phyloP scores from a whole-genome alignment of 1,140 invertebrate species.

The Diploscapter pachys region DNA sequence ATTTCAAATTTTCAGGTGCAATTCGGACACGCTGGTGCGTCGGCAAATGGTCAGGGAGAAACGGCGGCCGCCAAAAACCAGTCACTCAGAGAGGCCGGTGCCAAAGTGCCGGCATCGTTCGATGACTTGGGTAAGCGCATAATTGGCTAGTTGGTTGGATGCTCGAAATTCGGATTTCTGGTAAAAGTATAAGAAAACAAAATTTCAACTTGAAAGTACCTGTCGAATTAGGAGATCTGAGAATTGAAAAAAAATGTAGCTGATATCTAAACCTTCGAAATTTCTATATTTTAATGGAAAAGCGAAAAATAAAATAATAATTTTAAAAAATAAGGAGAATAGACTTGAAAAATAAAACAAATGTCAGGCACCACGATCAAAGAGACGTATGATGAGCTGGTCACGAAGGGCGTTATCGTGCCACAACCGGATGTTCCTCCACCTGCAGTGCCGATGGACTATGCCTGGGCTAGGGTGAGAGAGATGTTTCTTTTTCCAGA shows the following conservation, averaged over 20 bases:
- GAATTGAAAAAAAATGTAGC: too few species aligned
- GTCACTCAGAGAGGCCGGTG: constrained; percentile 77
- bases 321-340: too few species aligned
- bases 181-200: neutral
- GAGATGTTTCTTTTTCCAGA: constrained; percentile 26
- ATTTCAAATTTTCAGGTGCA: constrained; percentile 70
- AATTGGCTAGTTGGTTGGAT: constrained; percentile 43
- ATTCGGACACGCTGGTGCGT: constrained; percentile 97
- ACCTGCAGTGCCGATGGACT: constrained; percentile 99
- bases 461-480: constrained; percentile 86
- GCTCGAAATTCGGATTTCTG: neutral
- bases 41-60: constrained; percentile 89
- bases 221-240: too few species aligned
- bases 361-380: constrained; percentile 63
- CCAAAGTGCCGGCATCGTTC: constrained; percentile 82
- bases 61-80: constrained; percentile 89
- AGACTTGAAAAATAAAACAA: too few species aligned
- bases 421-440: constrained; percentile 86
- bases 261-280: too few species aligned
- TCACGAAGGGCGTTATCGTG: constrained; percentile 77
- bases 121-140: constrained; percentile 74
- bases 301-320: too few species aligned
- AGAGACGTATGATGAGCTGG: constrained; percentile 75
- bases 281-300: too few species aligned
- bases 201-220: too few species aligned